phyloP scores from a whole-genome alignment of 2,113 vertebrate genomes.

The Platysteira castanea region DNA sequence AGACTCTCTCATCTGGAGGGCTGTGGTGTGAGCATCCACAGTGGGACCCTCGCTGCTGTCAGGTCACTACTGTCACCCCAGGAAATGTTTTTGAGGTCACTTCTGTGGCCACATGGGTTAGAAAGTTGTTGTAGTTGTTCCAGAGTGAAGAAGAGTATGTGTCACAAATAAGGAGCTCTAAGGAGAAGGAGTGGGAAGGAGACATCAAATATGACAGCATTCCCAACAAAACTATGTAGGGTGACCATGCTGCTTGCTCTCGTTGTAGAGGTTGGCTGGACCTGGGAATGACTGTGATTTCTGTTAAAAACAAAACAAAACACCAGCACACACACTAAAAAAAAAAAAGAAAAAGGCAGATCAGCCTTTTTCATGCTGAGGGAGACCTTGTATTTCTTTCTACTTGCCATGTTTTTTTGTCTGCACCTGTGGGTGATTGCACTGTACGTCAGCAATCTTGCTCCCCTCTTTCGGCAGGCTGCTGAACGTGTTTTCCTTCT shows the following conservation, averaged over 20 bases:
- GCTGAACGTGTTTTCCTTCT: background rate
- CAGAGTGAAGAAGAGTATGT: background rate
- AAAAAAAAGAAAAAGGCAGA: background rate
- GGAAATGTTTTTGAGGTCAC: background rate
- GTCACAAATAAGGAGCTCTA: background rate
- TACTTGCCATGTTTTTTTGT: background rate
- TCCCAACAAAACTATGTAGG: background rate
- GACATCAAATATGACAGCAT: background rate
- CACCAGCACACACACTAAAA: too few species aligned
- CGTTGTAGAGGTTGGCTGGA: background rate
- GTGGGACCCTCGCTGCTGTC: background rate
- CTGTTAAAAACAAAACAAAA: background rate
- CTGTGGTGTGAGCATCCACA: background rate
- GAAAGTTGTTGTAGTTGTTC: background rate
- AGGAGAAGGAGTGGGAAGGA: background rate
- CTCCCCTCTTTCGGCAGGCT: background rate
- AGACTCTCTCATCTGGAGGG: background rate
- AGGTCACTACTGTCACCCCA: background rate
- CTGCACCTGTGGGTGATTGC: background rate
- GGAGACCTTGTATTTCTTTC: background rate
- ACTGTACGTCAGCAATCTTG: accelerated
- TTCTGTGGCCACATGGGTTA: background rate
- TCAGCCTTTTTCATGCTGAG: background rate
- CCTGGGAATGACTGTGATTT: background rate
- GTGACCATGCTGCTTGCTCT: background rate